Evolutionary conservation across 1,140 invertebrate species (phyloP).

Genomic region (Contarinia nasturtii): DNA sequence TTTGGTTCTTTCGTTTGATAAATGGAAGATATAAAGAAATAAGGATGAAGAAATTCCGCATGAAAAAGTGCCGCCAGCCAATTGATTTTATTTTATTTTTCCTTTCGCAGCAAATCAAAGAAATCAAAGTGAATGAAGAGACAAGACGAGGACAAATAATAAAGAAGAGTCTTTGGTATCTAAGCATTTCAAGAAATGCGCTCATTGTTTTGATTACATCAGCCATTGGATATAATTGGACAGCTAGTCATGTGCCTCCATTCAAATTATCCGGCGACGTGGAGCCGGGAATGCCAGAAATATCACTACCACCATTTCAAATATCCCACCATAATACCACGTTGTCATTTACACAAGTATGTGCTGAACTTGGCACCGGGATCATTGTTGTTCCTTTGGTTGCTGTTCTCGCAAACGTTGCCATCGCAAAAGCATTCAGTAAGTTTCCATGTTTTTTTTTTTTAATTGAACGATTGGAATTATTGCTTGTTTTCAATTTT

Average conservation of each 20-base stretch:
- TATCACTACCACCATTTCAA: slow-evolving; percentile 42
- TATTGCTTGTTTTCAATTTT: not conserved
- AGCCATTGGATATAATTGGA: slow-evolving; percentile 33
- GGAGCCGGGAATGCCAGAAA: slow-evolving; percentile 38
- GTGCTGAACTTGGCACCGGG: slow-evolving; percentile 41
- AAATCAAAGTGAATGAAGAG: slow-evolving; percentile 23
- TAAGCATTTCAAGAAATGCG: slow-evolving; percentile 63
- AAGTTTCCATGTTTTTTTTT: slow-evolving; percentile 17
- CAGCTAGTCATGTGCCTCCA: slow-evolving; percentile 21
- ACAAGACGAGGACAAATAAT: slow-evolving; percentile 26
- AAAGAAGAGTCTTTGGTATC: slow-evolving; percentile 45
- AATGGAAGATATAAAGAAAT: no score
- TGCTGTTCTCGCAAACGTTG: slow-evolving; percentile 66
- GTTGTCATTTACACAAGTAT: slow-evolving; percentile 39
- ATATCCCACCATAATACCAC: slow-evolving; percentile 36
- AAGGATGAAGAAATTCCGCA: no score
- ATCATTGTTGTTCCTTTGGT: slow-evolving; percentile 58
- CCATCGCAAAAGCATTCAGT: slow-evolving; percentile 76
- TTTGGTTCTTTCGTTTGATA: no score
- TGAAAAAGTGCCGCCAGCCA: no score
- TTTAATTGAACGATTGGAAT: not conserved
- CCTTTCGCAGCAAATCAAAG: slow-evolving; percentile 49
- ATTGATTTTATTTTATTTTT: no score
- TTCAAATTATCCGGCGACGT: slow-evolving; percentile 40
- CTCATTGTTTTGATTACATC: slow-evolving; percentile 54